These are phyloP conservation scores for Phylloscopus collybita DNA, from an alignment of 2,797 vertebrate species.

Conservation along the genomic window DNA sequence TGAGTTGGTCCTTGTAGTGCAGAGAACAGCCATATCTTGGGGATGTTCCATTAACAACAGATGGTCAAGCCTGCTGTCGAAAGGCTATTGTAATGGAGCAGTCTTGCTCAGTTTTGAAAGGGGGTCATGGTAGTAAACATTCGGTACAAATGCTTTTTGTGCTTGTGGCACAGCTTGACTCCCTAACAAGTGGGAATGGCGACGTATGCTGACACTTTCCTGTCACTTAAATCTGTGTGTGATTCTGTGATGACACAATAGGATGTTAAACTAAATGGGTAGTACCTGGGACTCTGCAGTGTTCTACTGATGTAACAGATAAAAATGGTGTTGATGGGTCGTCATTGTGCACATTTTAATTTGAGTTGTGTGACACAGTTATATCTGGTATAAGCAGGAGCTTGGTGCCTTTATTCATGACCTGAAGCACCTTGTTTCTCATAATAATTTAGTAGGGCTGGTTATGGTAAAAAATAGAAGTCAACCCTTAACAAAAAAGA, in stretches of 20 bases:
- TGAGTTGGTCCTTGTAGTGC: not conserved
- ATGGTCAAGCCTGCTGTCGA: not conserved
- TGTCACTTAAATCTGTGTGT: rapidly evolving
- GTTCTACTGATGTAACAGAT: not conserved
- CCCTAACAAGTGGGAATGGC: not conserved
- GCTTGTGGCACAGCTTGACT: not conserved
- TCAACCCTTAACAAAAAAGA: not conserved
- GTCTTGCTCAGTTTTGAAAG: not conserved
- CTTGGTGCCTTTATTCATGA: not conserved
- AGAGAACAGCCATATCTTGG: not conserved
- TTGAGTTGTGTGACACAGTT: no score
- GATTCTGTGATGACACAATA: not conserved
- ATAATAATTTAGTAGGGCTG: not conserved
- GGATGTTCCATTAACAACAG: not conserved
- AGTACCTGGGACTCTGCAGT: not conserved
- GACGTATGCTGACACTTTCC: not conserved
- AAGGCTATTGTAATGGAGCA: not conserved
- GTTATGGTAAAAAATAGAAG: not conserved
- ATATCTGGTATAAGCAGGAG: not conserved
- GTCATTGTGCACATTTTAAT: not conserved
- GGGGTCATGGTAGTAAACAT: not conserved
- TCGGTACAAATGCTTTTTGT: not conserved
- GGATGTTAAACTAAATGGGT: not conserved
- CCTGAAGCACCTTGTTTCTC: not conserved
- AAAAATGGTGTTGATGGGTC: not conserved